A percentile compares a stretch with the other conserved stretches of the same genome.
Evolutionary conservation across 2,113 vertebrate genomes (phyloP).

Genomic region (Pelmatolapia mariae): DNA sequence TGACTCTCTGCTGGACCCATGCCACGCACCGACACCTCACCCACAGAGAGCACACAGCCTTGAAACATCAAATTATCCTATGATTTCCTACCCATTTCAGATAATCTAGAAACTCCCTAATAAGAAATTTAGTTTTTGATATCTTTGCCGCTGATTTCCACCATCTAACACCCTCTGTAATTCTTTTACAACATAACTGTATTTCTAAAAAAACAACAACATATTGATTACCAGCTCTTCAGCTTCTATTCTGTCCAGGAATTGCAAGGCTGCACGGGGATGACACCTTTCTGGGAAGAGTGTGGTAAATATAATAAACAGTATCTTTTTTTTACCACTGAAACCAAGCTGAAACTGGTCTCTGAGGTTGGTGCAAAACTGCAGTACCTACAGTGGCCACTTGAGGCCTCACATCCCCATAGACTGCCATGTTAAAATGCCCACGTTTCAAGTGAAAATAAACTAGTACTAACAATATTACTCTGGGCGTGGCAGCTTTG

Average conservation of each 20-base stretch:
- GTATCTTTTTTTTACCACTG: background rate
- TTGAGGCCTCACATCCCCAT: background rate
- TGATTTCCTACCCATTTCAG: background rate
- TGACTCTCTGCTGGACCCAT: slow-evolving; percentile 10
- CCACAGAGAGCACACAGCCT: background rate
- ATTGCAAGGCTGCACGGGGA: background rate
- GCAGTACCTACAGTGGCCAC: background rate
- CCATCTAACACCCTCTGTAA: background rate
- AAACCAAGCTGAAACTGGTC: background rate
- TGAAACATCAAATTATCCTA: background rate
- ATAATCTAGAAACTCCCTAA: background rate
- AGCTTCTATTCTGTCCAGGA: background rate
- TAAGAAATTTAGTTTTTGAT: rapidly evolving
- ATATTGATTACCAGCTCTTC: background rate
- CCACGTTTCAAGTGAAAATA: background rate
- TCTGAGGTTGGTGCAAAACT: background rate
- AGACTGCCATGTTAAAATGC: background rate
- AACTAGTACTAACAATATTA: background rate
- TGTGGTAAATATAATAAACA: background rate
- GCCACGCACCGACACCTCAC: background rate
- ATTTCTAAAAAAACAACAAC: rapidly evolving
- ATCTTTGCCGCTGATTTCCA: rapidly evolving
- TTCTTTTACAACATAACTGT: background rate
- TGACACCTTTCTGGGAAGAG: background rate
- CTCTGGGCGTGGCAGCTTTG: rapidly evolving